Base-by-base conservation (phyloP, 30 jellyfish, hydroid and myxozoan species). In the Rhopilema esculentum region DNA sequence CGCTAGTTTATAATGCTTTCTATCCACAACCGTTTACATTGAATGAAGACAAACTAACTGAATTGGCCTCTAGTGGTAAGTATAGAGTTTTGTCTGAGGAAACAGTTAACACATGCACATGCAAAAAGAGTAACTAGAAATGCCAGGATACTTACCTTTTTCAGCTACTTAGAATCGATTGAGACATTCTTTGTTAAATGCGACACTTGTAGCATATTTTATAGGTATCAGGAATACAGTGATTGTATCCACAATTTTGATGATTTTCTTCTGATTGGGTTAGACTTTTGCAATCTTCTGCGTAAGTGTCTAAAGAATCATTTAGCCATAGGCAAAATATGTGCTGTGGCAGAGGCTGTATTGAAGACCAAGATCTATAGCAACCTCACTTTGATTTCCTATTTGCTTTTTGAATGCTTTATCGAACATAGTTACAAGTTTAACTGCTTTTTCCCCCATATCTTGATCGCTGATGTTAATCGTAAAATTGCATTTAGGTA, bases 221-320 rank as follows among this genome's bases (percentile, higher is more conserved):
- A 83, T 61, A 50, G 97, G 27, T 91, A 91, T 51, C 92, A 91
- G 51, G 97, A 91, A 67, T 51, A 49, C 19, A 49, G 52, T 0
- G 82, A 84, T 22, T 89, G 95, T n/a, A 77, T 91, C 7, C 87
- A 84, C 48, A 91, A 84, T 53, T 91, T 51, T 62, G 68, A 91
- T 57, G 89, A 91, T 78, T 28, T 4, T 9, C 79, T 91, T 33
- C 62, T 91, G 22, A 16, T 88, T 9, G 75, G 92, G 16, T 72
- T 88, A 21, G 96, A 79, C 63, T 49, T 79, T 70, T 88, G 96
- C 75, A 8, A 65, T 20, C 63, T 16, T 40, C 21, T 77, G 26
- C 25, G 85, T n/a, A n/a, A n/a, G n/a, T n/a, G n/a, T 21, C 25
- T 72, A 9, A 72, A 78, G 63, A 72, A 87, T 24, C 89, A 76